phyloP scores from a whole-genome alignment of 2,113 vertebrate species.

The Glaucomys volans region DNA sequence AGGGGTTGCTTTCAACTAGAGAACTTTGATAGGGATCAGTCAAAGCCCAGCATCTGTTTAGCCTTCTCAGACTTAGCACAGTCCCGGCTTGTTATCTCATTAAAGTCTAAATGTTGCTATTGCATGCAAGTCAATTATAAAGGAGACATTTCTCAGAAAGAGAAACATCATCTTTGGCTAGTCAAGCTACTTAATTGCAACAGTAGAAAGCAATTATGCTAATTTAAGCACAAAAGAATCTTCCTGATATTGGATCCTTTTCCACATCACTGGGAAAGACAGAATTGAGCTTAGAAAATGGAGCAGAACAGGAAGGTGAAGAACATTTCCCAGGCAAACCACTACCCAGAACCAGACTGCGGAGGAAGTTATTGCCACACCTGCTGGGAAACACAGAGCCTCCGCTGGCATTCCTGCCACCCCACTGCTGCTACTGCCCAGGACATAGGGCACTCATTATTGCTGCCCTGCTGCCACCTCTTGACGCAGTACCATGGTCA shows the following conservation, averaged over 20 bases:
- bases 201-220: background rate
- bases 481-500: background rate
- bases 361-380: background rate
- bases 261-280: background rate
- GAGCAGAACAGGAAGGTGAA: background rate
- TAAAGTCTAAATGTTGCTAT: background rate
- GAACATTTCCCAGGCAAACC: background rate
- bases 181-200: conserved; percentile 11
- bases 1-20: background rate
- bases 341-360: background rate
- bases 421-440: background rate
- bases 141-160: background rate
- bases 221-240: conserved; percentile 24
- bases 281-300: background rate
- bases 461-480: background rate
- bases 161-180: background rate
- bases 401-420: background rate
- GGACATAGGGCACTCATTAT: rapidly evolving
- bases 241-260: background rate
- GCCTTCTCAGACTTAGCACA: background rate
- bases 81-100: background rate
- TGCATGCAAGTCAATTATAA: background rate
- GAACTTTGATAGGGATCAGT: background rate
- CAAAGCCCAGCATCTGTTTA: background rate
- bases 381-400: background rate